Evolutionary conservation across 2,113 vertebrate genomes (phyloP).

Genomic region (Procavia capensis): DNA sequence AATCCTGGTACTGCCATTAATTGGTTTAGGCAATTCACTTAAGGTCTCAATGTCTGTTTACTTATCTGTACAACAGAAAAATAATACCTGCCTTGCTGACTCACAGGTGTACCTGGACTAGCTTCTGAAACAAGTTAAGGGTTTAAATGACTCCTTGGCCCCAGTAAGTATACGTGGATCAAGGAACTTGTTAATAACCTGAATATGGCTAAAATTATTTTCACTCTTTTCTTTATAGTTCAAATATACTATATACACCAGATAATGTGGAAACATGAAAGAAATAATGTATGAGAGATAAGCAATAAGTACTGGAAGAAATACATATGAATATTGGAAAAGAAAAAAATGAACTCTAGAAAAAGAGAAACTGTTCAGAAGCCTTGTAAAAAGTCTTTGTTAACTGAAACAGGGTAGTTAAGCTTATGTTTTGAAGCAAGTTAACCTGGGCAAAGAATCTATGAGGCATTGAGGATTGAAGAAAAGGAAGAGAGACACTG

Average conservation of each 20-base stretch:
- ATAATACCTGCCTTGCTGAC: background rate
- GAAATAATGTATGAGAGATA: background rate
- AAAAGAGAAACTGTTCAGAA: background rate
- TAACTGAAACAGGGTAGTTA: background rate
- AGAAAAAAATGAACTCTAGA: background rate
- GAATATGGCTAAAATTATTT: constrained; percentile 19
- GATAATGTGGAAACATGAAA: background rate
- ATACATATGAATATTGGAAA: background rate
- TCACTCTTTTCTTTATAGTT: background rate
- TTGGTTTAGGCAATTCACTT: background rate
- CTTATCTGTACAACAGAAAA: background rate
- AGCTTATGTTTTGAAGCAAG: constrained; percentile 11
- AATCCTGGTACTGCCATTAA: background rate
- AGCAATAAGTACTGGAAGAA: background rate
- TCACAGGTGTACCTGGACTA: background rate
- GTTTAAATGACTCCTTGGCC: constrained; percentile 18
- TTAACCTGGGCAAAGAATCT: background rate
- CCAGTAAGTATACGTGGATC: constrained; percentile 7
- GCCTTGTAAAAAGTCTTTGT: background rate
- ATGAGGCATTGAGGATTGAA: background rate
- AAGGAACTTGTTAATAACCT: background rate
- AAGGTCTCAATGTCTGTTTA: constrained; percentile 38
- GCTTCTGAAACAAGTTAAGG: background rate
- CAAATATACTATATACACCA: constrained; percentile 25
- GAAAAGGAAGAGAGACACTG: background rate